These are phyloP conservation scores for Motacilla tschutschensis DNA, from an alignment of 2,113 vertebrate species.

Conservation along the genomic window DNA sequence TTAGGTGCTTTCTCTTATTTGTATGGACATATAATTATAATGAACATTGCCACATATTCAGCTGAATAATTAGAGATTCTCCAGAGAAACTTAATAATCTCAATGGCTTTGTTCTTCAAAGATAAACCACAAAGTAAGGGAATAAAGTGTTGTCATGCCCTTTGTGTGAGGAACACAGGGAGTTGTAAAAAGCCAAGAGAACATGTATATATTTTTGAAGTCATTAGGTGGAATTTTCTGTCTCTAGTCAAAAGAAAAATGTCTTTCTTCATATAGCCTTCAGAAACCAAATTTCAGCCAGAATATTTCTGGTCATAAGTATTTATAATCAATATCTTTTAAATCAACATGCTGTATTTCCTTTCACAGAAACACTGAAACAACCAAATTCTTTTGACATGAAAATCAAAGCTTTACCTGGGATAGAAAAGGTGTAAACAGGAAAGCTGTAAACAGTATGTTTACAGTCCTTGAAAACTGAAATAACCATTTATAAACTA, in stretches of 20 bases:
- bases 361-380: not conserved
- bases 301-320: not conserved
- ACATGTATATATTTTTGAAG: not conserved
- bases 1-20: not conserved
- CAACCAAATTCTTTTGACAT: not conserved
- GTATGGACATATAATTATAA: not conserved
- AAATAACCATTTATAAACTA: not conserved
- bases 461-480: not conserved
- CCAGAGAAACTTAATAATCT: not conserved
- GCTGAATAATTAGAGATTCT: not conserved
- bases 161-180: not conserved
- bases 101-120: not conserved
- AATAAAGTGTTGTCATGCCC: not conserved
- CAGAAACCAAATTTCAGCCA: not conserved
- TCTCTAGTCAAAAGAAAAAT: not conserved
- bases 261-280: not conserved
- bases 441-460: not conserved
- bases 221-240: not conserved
- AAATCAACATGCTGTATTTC: not conserved
- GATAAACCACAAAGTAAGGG: not conserved
- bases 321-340: not conserved
- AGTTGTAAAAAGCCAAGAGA: not conserved
- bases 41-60: not conserved
- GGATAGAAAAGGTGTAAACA: not conserved
- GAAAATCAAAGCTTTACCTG: not conserved